phyloP scores from a whole-genome alignment of 30 jellyfish, hydroid and myxozoan species.

The Cassiopea andromeda region DNA sequence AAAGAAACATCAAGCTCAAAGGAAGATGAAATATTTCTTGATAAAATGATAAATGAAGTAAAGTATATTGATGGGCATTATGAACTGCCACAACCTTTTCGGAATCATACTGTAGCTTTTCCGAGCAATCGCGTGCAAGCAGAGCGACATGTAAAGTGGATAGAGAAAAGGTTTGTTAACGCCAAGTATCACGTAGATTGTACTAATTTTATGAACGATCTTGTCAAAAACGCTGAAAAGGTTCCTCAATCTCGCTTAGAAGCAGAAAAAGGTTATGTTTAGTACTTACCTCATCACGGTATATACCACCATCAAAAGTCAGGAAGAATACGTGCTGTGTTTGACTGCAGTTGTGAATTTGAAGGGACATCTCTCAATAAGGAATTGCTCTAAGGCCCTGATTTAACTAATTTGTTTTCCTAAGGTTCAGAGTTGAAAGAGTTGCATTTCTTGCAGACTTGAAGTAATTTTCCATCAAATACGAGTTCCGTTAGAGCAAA shows the following conservation, averaged over 20 bases:
- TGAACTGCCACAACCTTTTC: slow-evolving; percentile 46
- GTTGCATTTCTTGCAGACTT: slow-evolving; percentile 72
- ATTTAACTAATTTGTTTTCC: slow-evolving; percentile 39
- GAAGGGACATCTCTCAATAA: slow-evolving; percentile 61
- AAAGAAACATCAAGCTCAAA: slow-evolving; percentile 22
- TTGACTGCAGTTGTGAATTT: slow-evolving; percentile 33
- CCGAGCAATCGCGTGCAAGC: slow-evolving; percentile 46
- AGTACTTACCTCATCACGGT: slow-evolving; percentile 84
- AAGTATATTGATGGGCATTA: slow-evolving; percentile 25
- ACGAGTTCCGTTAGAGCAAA: slow-evolving; percentile 29
- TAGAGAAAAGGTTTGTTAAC: slow-evolving; percentile 18
- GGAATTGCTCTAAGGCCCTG: slow-evolving; percentile 72
- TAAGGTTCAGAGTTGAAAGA: slow-evolving; percentile 73
- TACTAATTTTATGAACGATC: background rate
- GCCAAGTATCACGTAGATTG: background rate
- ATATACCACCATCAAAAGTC: slow-evolving; percentile 72
- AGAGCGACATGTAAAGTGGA: slow-evolving; percentile 2
- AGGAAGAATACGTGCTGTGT: slow-evolving; percentile 42
- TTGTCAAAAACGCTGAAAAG: background rate
- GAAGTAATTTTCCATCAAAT: slow-evolving; percentile 84
- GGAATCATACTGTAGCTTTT: background rate
- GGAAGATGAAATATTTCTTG: slow-evolving; percentile 21
- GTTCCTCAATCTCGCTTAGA: slow-evolving; percentile 20
- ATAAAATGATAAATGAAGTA: slow-evolving; percentile 12
- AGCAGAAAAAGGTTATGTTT: background rate